Base-by-base conservation (phyloP, 2,797 vertebrate species). In the Anguilla obscura region DNA sequence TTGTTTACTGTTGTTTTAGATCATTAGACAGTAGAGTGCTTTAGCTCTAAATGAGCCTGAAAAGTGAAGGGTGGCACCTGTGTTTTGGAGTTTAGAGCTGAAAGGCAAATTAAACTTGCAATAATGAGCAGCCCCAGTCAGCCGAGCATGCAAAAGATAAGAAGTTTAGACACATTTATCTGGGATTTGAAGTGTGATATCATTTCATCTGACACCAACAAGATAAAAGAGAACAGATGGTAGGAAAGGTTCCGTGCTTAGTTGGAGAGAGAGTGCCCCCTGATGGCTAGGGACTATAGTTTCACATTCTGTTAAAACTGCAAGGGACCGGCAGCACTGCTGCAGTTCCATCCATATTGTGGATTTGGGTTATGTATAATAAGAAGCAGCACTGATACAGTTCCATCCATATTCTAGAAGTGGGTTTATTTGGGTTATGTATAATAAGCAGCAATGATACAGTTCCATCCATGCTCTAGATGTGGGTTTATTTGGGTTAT, bases 1-100 rank as follows among this genome's bases (percentile, higher is more conserved):
- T 69, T 69, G 63, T 69, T 69, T 69, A 69, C 63, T 69, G 63
- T 69, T 69, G 63, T 69, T 69, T 69, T 76, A 36, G 71, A 33
- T 36, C 71, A 76, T 33, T 76, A 76, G 71, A 76, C 33, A 76
- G 71, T 14, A 1, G 33, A 76, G 71, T 76, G 71, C 71, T 76
- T 76, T 36, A 76, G 71, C 71, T 76, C 4, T 76, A 36, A 76
- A 33, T 36, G 27, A 76, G 33, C 30, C 71, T 76, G 63, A 69
- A 69, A 69, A n/a, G 63, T 69, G 63, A 69, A 27, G 24, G 63
- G 30, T 76, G 30, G 27, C 71, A 76, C 27, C 33, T 33, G 71
- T 36, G 71, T 36, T 76, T 76, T 76, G 71, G 71, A 76, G 71
- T 76, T 76, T 76, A 76, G 36, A 12, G 71, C 27, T 36, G 33